Conservation (phyloP, 2,888 invertebrate species). For the Omphaloscelis lunosa region DNA sequence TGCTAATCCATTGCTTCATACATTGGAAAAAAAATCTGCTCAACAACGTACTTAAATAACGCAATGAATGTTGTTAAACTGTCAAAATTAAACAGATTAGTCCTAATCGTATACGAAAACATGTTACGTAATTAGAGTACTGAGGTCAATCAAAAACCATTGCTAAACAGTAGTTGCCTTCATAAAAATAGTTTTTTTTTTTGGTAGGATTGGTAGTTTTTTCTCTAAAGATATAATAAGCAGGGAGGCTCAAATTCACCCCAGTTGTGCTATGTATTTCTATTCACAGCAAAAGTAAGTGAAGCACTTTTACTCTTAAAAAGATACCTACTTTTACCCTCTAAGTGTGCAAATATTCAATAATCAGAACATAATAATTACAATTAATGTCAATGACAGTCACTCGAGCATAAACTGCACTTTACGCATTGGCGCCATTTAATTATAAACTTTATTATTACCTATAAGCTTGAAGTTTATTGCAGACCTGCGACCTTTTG, state of each 20-base stretch:
- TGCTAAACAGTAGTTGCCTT: not conserved
- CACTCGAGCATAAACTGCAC: conserved; percentile 19
- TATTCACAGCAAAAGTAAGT: not conserved
- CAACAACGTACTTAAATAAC: too few species aligned
- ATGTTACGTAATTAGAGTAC: too few species aligned
- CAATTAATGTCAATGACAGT: conserved; percentile 58
- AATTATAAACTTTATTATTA: conserved; percentile 32
- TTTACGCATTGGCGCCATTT: conserved; percentile 52
- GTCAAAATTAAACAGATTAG: too few species aligned
- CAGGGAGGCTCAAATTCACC: not conserved
- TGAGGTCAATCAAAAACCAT: too few species aligned
- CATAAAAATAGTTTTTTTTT: too few species aligned
- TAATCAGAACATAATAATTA: conserved; percentile 17
- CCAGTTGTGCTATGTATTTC: not conserved
- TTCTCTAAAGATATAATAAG: not conserved
- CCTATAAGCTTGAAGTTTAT: conserved; percentile 37
- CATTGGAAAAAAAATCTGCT: too few species aligned
- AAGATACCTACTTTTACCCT: conserved; percentile 13
- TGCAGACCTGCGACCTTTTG: conserved; percentile 43
- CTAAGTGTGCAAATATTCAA: conserved; percentile 1
- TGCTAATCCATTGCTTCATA: too few species aligned
- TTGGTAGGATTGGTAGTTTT: too few species aligned
- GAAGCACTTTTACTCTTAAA: not conserved
- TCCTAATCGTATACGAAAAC: too few species aligned
- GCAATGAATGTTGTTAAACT: too few species aligned